phyloP scores from a whole-genome alignment of 2,888 invertebrate species.

The Antitype chi region DNA sequence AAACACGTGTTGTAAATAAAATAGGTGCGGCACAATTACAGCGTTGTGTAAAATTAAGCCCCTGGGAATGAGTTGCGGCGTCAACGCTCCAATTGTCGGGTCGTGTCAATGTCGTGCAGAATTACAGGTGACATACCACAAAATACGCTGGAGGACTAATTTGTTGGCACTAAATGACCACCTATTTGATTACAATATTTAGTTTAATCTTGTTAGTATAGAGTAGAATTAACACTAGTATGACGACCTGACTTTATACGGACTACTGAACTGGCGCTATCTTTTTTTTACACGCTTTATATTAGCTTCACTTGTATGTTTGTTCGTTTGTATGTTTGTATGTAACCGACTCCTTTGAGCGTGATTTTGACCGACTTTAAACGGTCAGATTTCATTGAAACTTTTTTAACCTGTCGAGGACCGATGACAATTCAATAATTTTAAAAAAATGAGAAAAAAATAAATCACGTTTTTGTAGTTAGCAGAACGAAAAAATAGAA shows the following conservation, averaged over 20 bases:
- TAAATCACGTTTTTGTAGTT: too few relatives aligned
- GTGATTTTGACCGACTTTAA: too few relatives aligned
- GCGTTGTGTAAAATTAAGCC: slow-evolving; percentile 43
- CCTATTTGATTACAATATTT: slow-evolving; percentile 33
- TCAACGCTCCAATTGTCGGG: slow-evolving; percentile 44
- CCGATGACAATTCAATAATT: too few relatives aligned
- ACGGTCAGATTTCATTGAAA: too few relatives aligned
- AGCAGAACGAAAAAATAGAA: too few relatives aligned
- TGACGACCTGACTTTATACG: not conserved
- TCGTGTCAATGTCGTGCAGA: slow-evolving; percentile 40
- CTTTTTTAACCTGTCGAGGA: too few relatives aligned
- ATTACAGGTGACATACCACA: slow-evolving; percentile 47
- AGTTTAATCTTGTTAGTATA: slow-evolving; percentile 10
- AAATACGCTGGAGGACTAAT: slow-evolving; percentile 28
- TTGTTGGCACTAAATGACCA: slow-evolving; percentile 10
- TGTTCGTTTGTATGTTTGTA: too few relatives aligned
- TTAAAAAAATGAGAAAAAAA: too few relatives aligned
- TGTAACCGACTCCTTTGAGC: too few relatives aligned
- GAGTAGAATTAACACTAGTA: not conserved
- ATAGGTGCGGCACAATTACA: slow-evolving; percentile 41
- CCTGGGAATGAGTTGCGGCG: slow-evolving; percentile 27
- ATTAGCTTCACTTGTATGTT: too few relatives aligned
- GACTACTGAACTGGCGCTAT: not conserved
- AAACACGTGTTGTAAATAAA: slow-evolving; percentile 19
- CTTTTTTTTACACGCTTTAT: too few relatives aligned